Evolutionary conservation across 2,113 vertebrate species (phyloP).

Genomic region (Nannobrachium achirus): DNA sequence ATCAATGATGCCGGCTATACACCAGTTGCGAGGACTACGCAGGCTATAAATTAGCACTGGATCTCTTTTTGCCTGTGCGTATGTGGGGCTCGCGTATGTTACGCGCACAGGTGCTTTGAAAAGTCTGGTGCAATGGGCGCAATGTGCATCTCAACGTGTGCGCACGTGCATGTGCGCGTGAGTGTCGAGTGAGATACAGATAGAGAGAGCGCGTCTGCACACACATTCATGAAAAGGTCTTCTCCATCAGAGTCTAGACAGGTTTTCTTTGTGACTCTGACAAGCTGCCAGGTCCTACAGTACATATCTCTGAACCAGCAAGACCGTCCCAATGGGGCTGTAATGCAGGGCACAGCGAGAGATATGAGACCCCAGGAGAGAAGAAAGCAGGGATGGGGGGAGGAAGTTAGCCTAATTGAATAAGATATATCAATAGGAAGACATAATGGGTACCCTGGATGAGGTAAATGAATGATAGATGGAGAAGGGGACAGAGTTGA

Average conservation of each 20-base stretch:
- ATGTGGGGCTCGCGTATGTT: no score
- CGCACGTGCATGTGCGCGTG: not conserved
- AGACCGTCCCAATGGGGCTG: not conserved
- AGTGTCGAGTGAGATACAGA: not conserved
- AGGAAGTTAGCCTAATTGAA: slow-evolving; percentile 5
- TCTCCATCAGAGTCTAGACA: slow-evolving; percentile 9
- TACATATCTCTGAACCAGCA: not conserved
- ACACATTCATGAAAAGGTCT: slow-evolving; percentile 4
- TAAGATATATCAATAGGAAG: slow-evolving; percentile 19
- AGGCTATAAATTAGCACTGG: no score
- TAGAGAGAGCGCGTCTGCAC: no score
- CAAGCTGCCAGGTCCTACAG: not conserved
- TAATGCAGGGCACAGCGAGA: not conserved
- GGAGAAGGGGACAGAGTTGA: not conserved
- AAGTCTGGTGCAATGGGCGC: no score
- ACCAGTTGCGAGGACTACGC: no score
- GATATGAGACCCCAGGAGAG: slow-evolving; percentile 7
- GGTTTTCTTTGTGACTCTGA: slow-evolving; percentile 9
- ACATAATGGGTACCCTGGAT: not conserved
- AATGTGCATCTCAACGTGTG: not conserved
- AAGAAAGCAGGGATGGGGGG: not conserved
- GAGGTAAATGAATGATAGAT: not conserved
- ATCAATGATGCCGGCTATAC: no score
- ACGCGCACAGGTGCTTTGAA: no score
- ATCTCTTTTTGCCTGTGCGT: no score